These are phyloP conservation scores for Lordiphosa collinella DNA, from an alignment of 1,140 invertebrate species.

Conservation along the genomic window DNA sequence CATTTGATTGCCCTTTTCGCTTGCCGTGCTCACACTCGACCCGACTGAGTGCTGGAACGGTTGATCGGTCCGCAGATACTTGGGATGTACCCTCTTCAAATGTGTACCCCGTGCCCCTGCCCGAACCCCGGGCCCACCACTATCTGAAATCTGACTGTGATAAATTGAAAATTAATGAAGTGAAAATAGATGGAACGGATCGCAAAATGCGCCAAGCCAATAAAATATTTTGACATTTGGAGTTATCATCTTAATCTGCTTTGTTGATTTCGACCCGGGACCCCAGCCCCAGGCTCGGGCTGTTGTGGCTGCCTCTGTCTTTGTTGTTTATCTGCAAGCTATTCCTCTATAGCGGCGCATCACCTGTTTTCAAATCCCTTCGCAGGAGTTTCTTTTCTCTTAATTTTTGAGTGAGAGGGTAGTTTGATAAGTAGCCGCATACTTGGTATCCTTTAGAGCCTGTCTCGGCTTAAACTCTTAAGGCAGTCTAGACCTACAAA, in stretches of 20 bases:
- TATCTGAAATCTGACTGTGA: constrained; percentile 79
- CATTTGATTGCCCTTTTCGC: constrained; percentile 43
- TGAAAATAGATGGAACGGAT: constrained; percentile 80
- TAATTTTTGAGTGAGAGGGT: too few species aligned
- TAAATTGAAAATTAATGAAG: constrained; percentile 80
- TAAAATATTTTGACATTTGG: constrained; percentile 80
- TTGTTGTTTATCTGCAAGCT: not conserved
- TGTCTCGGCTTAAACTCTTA: too few species aligned
- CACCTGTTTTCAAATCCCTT: not conserved
- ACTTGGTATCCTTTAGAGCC: too few species aligned
- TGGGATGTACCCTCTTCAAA: constrained; percentile 62
- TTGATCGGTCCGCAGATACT: constrained; percentile 67
- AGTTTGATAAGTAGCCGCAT: too few species aligned
- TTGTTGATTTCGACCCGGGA: constrained; percentile 66
- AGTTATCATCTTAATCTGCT: constrained; percentile 80
- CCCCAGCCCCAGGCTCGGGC: constrained; percentile 26
- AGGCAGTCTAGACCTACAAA: too few species aligned
- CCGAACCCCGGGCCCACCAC: constrained; percentile 1
- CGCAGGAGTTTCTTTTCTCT: not conserved
- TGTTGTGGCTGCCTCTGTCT: constrained; percentile 15
- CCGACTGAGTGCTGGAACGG: constrained; percentile 21
- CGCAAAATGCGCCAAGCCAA: constrained; percentile 79
- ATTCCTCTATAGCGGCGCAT: not conserved
- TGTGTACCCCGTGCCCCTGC: constrained; percentile 12
- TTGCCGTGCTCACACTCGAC: constrained; percentile 25